phyloP scores from a whole-genome alignment of 2,797 vertebrate genomes.

The Microctenopoma steveboyesi region DNA sequence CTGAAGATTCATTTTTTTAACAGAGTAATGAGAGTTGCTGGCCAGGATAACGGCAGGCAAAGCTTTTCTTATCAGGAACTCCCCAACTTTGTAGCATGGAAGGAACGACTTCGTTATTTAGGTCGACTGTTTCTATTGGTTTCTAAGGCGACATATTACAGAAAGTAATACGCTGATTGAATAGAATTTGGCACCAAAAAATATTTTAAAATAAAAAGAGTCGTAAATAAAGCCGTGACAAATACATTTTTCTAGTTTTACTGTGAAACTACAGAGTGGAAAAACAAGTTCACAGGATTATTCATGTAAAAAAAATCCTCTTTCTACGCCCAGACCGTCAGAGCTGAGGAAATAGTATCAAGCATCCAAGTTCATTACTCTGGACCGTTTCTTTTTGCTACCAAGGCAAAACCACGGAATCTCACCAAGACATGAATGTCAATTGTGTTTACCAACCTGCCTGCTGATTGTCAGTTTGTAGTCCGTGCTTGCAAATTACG shows the following conservation, averaged over 20 bases:
- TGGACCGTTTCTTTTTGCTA: slow-evolving; percentile 42
- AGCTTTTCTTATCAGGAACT: slow-evolving; percentile 20
- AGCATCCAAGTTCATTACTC: slow-evolving; percentile 26
- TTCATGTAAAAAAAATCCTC: slow-evolving; percentile 20
- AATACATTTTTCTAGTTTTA: slow-evolving; percentile 8
- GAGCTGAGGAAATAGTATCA: slow-evolving; percentile 20
- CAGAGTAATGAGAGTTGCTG: background rate
- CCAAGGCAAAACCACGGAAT: slow-evolving; percentile 41
- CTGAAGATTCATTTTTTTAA: slow-evolving; percentile 27
- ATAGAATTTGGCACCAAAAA: slow-evolving; percentile 5
- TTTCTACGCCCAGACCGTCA: slow-evolving; percentile 14
- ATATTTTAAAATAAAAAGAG: background rate
- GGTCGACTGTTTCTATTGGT: background rate
- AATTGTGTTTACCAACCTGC: slow-evolving; percentile 52
- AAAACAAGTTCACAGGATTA: slow-evolving; percentile 26
- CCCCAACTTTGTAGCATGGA: background rate
- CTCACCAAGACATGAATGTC: slow-evolving; percentile 50
- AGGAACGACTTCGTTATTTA: background rate
- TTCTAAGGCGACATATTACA: background rate
- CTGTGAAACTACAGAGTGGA: slow-evolving; percentile 3
- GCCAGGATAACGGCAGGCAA: slow-evolving; percentile 7
- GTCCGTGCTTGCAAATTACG: slow-evolving; percentile 33
- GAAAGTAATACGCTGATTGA: background rate
- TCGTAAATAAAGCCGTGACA: background rate
- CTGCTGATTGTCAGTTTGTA: slow-evolving; percentile 34